These are phyloP conservation scores for Latrodectus elegans DNA, from an alignment of 2,888 invertebrate genomes.

Conservation along the genomic window DNA sequence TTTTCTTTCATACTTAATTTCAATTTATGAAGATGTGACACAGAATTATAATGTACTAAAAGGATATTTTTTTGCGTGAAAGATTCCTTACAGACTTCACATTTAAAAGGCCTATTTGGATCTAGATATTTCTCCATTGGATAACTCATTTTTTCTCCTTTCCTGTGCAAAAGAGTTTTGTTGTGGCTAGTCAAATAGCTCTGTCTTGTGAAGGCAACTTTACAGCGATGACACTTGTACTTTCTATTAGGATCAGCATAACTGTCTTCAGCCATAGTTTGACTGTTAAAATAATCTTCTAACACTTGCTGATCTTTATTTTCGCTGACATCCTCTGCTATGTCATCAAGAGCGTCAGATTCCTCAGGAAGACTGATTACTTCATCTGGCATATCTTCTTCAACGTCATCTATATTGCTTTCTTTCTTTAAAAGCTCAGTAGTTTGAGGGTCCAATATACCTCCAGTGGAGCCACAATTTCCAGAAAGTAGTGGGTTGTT, in stretches of 20 bases:
- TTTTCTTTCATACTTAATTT: conserved; percentile 87
- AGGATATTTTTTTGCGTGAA: conserved; percentile 97
- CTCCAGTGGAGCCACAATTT: conserved; percentile 79
- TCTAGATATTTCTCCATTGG: conserved; percentile 95
- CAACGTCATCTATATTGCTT: conserved; percentile 76
- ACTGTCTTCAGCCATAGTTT: conserved; percentile 91
- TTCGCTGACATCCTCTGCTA: conserved; percentile 34
- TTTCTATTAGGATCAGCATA: conserved; percentile 92
- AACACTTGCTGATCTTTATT: conserved; percentile 84
- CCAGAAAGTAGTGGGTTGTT: conserved; percentile 83
- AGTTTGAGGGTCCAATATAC: conserved; percentile 74
- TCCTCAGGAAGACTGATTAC: conserved; percentile 42
- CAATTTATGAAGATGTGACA: conserved; percentile 94
- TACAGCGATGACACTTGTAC: conserved; percentile 94
- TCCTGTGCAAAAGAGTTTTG: conserved; percentile 90
- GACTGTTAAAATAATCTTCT: conserved; percentile 92
- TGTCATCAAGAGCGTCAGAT: conserved; percentile 40
- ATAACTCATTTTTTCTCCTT: conserved; percentile 91
- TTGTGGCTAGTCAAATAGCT: conserved; percentile 92
- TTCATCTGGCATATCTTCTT: conserved; percentile 47
- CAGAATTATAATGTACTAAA: conserved; percentile 94
- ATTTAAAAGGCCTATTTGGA: conserved; percentile 94
- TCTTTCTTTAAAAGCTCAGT: conserved; percentile 73
- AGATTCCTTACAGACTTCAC: conserved; percentile 96
- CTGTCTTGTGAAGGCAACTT: conserved; percentile 92